Evolutionary conservation across 2,888 invertebrate genomes (phyloP), one percentile per base, ranked within the genome.

Genomic region (Augochlorella aurata): DNA sequence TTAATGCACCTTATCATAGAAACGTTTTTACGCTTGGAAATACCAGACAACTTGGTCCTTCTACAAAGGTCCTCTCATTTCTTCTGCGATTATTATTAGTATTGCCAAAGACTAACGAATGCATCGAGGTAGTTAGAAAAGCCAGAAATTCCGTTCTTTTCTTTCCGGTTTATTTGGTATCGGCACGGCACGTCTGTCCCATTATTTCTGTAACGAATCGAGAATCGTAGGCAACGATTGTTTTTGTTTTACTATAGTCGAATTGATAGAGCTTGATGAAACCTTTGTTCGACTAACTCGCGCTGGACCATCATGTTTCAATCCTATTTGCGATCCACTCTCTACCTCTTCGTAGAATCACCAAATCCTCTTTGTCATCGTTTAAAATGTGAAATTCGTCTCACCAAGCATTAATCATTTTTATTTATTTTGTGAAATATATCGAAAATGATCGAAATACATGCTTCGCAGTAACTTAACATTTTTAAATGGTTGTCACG

Each of bases 111-210:
- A 29, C 58, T 70, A 49, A 54, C 49, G 61, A 77, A 77, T 74
- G 76, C 47, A 70, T 74, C 61, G 80, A 77, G 83, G 76, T 84
- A 82, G 76, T 79, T 77, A 14, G 58, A 49, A 72, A 79, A 75
- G 52, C 69, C 50, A 52, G 50, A 65, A 44, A 72, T 68, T 38
- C 63, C 49, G n/a, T 74, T 77, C 71, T 38, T 44, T 58, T 21
- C 54, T 52, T 79, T 68, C 29, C 18, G 24, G 21, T 63, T 9
- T 47, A 18, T 81, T 76, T 47, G 54, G 69, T 61, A 54, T 77
- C 61, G 58, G 24, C 24, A 54, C 61, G 58, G 24, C 24, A 54
- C 16, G n/a, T 70, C 50, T 45, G 24, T 63, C 58, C 54, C 38
- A 29, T 65, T 29, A 52, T 63, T 45, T 47, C 21, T n/a, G 49